A percentile compares a stretch with the other conserved stretches of the same genome.
Conservation (phyloP, 92 coral and sea anemone genomes). For the Porites lobata region DNA sequence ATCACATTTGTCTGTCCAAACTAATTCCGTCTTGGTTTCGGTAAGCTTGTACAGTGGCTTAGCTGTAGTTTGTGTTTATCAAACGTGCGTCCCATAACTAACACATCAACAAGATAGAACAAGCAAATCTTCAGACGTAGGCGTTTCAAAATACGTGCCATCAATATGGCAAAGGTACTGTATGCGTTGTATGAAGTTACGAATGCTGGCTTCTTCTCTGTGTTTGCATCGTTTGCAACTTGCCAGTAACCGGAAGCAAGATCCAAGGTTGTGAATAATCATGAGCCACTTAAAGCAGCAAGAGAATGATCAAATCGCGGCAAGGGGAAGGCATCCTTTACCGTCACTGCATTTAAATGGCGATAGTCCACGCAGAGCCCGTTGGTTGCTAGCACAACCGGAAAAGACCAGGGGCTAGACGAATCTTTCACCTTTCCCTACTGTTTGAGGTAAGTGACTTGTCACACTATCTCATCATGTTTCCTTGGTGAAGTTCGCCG, state of each 20-base stretch:
- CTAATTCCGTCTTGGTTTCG: constrained; percentile 46
- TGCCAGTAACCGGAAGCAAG: constrained; percentile 11
- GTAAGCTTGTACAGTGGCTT: constrained; percentile 55
- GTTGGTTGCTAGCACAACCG: constrained; percentile 47
- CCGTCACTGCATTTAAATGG: constrained; percentile 53
- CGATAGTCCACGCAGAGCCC: constrained; percentile 55
- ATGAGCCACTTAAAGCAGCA: constrained; percentile 32
- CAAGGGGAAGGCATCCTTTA: constrained; percentile 66
- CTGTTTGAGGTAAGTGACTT: constrained; percentile 18
- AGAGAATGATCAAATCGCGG: constrained; percentile 49
- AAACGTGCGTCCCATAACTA: constrained; percentile 21
- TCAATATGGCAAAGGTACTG: constrained; percentile 36
- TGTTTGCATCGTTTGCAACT: background rate
- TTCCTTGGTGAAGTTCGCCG: constrained; percentile 54
- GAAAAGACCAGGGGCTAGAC: background rate
- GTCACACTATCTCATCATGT: constrained; percentile 35
- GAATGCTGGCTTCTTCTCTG: constrained; percentile 41
- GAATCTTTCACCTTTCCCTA: constrained; percentile 42
- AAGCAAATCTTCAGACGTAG: constrained; percentile 34
- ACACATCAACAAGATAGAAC: constrained; percentile 25
- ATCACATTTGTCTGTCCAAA: constrained; percentile 50
- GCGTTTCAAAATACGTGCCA: constrained; percentile 42
- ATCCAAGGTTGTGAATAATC: constrained; percentile 35
- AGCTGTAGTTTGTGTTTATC: background rate
- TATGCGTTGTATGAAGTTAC: constrained; percentile 5